Evolutionary conservation across 1,140 invertebrate species (phyloP).

Genomic region (Bombus haemorrhoidalis): DNA sequence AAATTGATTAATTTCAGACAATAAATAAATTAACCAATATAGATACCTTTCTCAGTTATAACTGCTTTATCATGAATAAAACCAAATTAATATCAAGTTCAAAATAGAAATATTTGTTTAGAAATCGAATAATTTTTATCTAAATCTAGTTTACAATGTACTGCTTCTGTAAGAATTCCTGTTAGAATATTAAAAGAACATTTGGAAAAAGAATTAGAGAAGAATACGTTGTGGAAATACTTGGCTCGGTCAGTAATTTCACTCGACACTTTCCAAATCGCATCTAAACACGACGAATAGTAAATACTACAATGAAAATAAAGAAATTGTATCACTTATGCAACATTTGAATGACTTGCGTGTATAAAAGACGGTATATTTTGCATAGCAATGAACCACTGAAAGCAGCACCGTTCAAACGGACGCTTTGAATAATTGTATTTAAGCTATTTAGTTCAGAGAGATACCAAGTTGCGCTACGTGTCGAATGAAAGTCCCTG

Average conservation of each 20-base stretch:
- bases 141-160: no score
- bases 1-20: background rate
- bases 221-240: background rate
- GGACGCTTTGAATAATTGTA: background rate
- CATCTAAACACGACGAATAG: background rate
- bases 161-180: no score
- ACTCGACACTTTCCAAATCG: background rate
- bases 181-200: background rate
- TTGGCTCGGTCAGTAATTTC: background rate
- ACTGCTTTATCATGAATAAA: background rate
- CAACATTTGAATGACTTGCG: conserved; percentile 69
- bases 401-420: conserved; percentile 57
- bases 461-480: background rate
- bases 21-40: background rate
- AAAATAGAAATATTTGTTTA: background rate
- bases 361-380: conserved; percentile 55
- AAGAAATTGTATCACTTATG: conserved; percentile 17
- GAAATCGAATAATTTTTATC: no score
- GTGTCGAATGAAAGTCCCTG: background rate
- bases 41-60: background rate
- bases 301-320: background rate
- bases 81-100: background rate
- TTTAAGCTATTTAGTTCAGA: background rate
- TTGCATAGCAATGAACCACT: conserved; percentile 71
- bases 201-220: background rate